Evolutionary conservation across 2,888 invertebrate genomes (phyloP), one percentile per base, ranked within the genome.

Genomic region (Drosophila nigricruria): DNA sequence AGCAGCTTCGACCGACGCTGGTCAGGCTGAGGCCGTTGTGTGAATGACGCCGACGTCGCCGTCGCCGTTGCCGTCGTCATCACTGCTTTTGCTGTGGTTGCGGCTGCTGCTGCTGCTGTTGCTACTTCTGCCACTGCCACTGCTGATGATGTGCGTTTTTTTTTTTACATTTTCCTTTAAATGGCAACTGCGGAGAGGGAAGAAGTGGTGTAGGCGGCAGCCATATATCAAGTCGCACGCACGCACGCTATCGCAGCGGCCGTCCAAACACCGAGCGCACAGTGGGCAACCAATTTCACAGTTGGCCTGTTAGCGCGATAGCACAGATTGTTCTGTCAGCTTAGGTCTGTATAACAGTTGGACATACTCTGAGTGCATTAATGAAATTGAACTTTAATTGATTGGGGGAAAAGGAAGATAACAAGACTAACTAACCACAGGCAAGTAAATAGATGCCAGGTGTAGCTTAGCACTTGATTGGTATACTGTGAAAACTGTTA

Each of bases 111-210:
- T 36, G 16, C 36, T 16, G 38, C 54, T 40, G 34, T 30, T 36
- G 16, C 34, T 16, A 25, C 54, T 40, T 27, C 38, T 45, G 32
- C 42, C 5, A 2, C 20, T 14, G 45, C 45, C 45, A n/a, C 57
- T 64, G 73, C 30, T 78, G 78, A 70, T 73, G 73, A 70, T 76
- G 79, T 73, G 71, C 82, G 80, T 49, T 16, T 74, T 79, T 77
- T 23, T 79, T 77, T 79, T 79, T 68, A 62, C 58, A 76, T 76
- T 68, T 64, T 42, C 61, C 72, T 78, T 77, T 81, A 70, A 77
- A 82, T 58, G 74, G 63, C 67, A 66, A 60, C 63, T 56, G 52
- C 49, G 20, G 52, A 20, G 32, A 10, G 16, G 8, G 23, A 8
- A 9, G 8, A 63, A 63, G 52, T 38, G 53, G 65, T 54, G 47